phyloP scores from a whole-genome alignment of 2,797 vertebrate genomes.

The Gymnocypris eckloni region DNA sequence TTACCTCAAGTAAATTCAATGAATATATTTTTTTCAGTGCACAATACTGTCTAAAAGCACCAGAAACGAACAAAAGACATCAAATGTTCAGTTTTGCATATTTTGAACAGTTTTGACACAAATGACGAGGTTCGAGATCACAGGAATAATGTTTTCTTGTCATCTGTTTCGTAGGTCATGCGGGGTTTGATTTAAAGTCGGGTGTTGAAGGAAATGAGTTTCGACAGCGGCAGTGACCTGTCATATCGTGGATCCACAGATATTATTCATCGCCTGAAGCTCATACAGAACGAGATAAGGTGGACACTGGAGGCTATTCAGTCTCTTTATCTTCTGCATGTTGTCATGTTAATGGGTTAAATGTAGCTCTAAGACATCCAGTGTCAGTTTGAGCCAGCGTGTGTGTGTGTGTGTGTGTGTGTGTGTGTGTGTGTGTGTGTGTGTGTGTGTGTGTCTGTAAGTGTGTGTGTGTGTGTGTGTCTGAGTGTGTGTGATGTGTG shows the following conservation, averaged over 20 bases:
- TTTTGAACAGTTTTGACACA: neutral
- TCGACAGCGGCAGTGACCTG: slow-evolving; percentile 1
- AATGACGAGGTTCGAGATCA: neutral
- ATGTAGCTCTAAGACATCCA: neutral
- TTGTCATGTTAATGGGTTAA: neutral
- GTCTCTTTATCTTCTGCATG: neutral
- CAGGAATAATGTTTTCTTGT: neutral
- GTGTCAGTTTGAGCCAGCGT: neutral
- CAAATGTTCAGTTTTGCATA: too few species aligned
- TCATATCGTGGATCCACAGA: slow-evolving; percentile 5
- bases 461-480: too few species aligned
- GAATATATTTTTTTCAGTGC: too few species aligned
- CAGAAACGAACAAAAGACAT: neutral
- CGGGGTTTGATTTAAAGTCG: neutral
- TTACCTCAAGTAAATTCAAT: too few species aligned
- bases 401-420: neutral
- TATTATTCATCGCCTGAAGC: slow-evolving; percentile 21
- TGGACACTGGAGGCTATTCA: neutral
- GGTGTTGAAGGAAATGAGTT: slow-evolving; percentile 50
- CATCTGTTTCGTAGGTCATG: neutral
- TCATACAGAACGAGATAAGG: neutral
- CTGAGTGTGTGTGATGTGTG: too few species aligned
- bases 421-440: neutral
- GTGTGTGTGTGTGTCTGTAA: too few species aligned
- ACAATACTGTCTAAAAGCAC: neutral